phyloP scores from a whole-genome alignment of 2,888 invertebrate genomes.

The Halictus quadricinctus region DNA sequence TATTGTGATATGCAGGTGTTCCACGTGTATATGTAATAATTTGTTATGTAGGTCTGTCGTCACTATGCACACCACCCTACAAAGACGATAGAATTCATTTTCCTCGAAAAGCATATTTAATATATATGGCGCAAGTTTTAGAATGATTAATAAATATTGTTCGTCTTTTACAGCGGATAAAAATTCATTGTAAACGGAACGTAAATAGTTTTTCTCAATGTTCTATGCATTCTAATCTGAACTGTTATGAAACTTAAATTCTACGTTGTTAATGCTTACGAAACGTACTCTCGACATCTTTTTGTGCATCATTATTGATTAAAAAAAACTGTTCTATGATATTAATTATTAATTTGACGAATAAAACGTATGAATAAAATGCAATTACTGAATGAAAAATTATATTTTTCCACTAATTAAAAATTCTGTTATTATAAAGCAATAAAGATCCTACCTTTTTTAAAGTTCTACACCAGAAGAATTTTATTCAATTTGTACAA shows the following conservation, averaged over 20 bases:
- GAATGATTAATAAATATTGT: not conserved
- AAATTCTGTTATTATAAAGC: not conserved
- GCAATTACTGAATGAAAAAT: not conserved
- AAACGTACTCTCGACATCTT: not conserved
- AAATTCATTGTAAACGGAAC: not conserved
- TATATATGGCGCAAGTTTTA: not conserved
- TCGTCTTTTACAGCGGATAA: not conserved
- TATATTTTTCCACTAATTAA: constrained; percentile 3
- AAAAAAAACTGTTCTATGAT: constrained; percentile 25
- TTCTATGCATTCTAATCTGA: not conserved
- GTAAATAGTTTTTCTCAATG: not conserved
- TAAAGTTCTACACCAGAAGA: not conserved
- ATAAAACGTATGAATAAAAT: constrained; percentile 28
- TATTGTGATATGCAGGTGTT: constrained; percentile 50
- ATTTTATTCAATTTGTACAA: not conserved
- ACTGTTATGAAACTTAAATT: constrained; percentile 24
- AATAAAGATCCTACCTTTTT: not conserved
- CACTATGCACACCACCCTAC: not conserved
- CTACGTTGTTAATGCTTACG: constrained; percentile 22
- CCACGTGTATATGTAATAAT: not conserved
- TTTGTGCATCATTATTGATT: constrained; percentile 15
- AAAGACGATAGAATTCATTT: not conserved
- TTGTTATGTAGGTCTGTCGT: not conserved
- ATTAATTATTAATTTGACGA: constrained; percentile 18
- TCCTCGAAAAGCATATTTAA: not conserved